phyloP scores from a whole-genome alignment of 2,113 vertebrate species.

The Scortum barcoo region DNA sequence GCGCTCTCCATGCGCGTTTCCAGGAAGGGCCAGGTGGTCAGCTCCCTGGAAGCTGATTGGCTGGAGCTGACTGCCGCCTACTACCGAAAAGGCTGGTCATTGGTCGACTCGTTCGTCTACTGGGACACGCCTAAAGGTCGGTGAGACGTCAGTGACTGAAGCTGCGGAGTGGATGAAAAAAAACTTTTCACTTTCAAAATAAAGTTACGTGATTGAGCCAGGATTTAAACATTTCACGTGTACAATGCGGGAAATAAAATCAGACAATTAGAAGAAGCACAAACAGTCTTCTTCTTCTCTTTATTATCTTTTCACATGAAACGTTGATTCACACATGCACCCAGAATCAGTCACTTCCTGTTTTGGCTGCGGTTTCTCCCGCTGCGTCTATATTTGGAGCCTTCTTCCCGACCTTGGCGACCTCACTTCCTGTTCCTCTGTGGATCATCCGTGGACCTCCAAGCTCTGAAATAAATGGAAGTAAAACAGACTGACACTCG shows the following conservation, averaged over 20 bases:
- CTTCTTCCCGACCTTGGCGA: slow-evolving; percentile 65
- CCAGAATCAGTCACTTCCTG: slow-evolving; percentile 63
- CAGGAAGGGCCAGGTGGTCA: slow-evolving; percentile 92
- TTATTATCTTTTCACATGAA: slow-evolving; percentile 12
- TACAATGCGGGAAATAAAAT: too few species aligned
- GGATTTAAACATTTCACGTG: too few species aligned
- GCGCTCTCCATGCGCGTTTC: slow-evolving; percentile 92
- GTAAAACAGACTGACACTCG: not conserved
- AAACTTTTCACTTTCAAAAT: too few species aligned
- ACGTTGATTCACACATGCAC: slow-evolving; percentile 20
- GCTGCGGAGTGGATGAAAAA: not conserved
- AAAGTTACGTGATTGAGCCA: too few species aligned
- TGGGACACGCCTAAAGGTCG: slow-evolving; percentile 94
- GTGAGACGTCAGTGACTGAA: not conserved
- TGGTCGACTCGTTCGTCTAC: slow-evolving; percentile 94
- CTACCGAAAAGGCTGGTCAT: slow-evolving; percentile 94
- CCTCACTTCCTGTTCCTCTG: slow-evolving; percentile 80
- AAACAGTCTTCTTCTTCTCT: not conserved
- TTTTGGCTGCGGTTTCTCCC: slow-evolving; percentile 54
- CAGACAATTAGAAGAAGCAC: too few species aligned
- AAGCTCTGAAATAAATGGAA: slow-evolving; percentile 44
- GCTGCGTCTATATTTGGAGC: slow-evolving; percentile 78
- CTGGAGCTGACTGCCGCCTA: slow-evolving; percentile 94
- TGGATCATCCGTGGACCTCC: slow-evolving; percentile 52
- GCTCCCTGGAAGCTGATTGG: slow-evolving; percentile 95